These are phyloP conservation scores for Drosophila busckii DNA, from an alignment of 1,140 invertebrate genomes.

Conservation along the genomic window DNA sequence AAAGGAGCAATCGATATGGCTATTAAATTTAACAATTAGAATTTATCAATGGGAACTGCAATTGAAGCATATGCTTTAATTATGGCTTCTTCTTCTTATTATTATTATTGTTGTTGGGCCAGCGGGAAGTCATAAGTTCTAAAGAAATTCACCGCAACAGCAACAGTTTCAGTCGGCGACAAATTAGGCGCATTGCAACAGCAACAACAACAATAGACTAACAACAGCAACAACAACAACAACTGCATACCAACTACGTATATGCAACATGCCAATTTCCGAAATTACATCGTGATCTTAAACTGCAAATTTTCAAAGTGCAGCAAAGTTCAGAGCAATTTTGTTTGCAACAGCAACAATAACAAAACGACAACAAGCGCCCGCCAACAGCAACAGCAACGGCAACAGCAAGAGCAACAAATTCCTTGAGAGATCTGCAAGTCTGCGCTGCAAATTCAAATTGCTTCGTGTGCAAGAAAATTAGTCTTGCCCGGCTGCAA, in stretches of 20 bases:
- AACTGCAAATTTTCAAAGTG: conserved; percentile 74
- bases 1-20: conserved; percentile 66
- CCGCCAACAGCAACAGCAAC: conserved; percentile 34
- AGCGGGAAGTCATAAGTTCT: conserved; percentile 63
- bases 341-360: conserved; percentile 32
- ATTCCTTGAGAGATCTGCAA: conserved; percentile 59
- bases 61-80: conserved; percentile 45
- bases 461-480: conserved; percentile 79
- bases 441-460: conserved; percentile 65
- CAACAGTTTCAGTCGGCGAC: conserved; percentile 36
- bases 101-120: conserved; percentile 20
- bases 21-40: conserved; percentile 79
- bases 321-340: conserved; percentile 78
- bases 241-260: conserved; percentile 30
- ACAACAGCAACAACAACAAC: conserved; percentile 14
- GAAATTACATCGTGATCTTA: conserved; percentile 78
- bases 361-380: conserved; percentile 63
- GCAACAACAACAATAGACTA: conserved; percentile 22
- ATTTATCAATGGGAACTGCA: conserved; percentile 64
- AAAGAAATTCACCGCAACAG: conserved; percentile 1
- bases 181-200: conserved; percentile 51
- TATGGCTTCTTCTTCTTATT: too few relatives aligned
- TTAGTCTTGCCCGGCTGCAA: conserved; percentile 65
- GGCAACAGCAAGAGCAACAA: conserved; percentile 33
- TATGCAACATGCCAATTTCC: conserved; percentile 72